Conservation (phyloP, 2,113 vertebrate species). For the Porphyrio hochstetteri region DNA sequence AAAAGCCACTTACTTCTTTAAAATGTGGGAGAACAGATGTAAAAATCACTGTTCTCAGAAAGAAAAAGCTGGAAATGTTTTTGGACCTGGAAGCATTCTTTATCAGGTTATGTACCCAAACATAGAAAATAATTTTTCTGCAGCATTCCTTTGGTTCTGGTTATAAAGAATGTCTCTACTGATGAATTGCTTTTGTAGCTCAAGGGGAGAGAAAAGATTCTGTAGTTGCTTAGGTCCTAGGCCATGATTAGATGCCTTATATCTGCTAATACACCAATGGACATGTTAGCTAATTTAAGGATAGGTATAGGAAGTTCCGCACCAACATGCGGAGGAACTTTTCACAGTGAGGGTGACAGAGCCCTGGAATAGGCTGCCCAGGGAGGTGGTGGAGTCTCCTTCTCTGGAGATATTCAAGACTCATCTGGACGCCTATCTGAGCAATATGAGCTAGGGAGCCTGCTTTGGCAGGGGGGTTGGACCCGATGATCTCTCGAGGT, state of each 20-base stretch:
- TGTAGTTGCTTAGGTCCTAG: background rate
- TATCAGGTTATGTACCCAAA: background rate
- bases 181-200: background rate
- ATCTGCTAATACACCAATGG: background rate
- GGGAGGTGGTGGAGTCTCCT: too few relatives aligned
- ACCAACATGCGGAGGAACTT: too few relatives aligned
- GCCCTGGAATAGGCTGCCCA: too few relatives aligned
- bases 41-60: background rate
- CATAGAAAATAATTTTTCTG: background rate
- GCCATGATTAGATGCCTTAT: background rate
- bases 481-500: too few relatives aligned
- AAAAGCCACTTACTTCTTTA: background rate
- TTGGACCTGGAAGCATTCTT: background rate
- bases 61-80: background rate
- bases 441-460: too few relatives aligned
- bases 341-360: too few relatives aligned
- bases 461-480: too few relatives aligned
- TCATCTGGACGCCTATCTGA: too few relatives aligned
- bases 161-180: background rate
- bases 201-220: background rate
- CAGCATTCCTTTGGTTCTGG: background rate
- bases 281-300: background rate
- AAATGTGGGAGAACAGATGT: background rate
- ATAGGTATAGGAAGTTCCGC: too few relatives aligned
- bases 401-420: too few relatives aligned